Percentiles rank a stretch among this genome's conserved stretches.
phyloP scores from a whole-genome alignment of 2,888 invertebrate genomes.

The Ellobium chinense region DNA sequence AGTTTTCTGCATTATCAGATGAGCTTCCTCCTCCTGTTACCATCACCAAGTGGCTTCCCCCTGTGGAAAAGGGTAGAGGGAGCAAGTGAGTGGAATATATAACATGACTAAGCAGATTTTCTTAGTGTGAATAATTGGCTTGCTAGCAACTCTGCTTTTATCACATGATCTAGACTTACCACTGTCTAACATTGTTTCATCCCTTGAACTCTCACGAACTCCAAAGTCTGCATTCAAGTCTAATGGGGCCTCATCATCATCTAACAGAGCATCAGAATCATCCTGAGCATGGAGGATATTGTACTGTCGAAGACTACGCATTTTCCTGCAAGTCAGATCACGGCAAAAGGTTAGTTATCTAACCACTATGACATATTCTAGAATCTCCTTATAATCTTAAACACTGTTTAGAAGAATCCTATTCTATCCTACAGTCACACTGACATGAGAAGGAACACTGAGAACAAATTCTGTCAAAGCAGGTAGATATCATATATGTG shows the following conservation, averaged over 20 bases:
- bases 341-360: too few relatives aligned
- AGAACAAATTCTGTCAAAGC: too few relatives aligned
- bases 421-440: too few relatives aligned
- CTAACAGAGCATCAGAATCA: constrained; percentile 55
- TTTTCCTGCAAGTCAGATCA: constrained; percentile 52
- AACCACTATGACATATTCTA: too few relatives aligned
- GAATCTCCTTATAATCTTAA: too few relatives aligned
- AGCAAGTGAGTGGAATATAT: too few relatives aligned
- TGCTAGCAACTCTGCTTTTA: neutral
- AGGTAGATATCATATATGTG: too few relatives aligned
- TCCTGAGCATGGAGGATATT: constrained; percentile 50
- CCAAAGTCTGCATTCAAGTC: constrained; percentile 55
- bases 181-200: constrained; percentile 51
- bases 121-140: too few relatives aligned
- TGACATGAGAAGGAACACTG: too few relatives aligned
- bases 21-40: constrained; percentile 47
- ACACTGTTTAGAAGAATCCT: too few relatives aligned
- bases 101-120: too few relatives aligned
- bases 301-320: constrained; percentile 54
- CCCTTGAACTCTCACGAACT: constrained; percentile 26
- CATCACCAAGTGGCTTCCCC: constrained; percentile 53
- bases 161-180: constrained; percentile 36
- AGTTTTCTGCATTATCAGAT: constrained; percentile 47
- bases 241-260: constrained; percentile 58
- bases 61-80: too few relatives aligned